These are phyloP conservation scores for Scaptomyza flava DNA, from an alignment of 2,888 invertebrate genomes.

Conservation along the genomic window DNA sequence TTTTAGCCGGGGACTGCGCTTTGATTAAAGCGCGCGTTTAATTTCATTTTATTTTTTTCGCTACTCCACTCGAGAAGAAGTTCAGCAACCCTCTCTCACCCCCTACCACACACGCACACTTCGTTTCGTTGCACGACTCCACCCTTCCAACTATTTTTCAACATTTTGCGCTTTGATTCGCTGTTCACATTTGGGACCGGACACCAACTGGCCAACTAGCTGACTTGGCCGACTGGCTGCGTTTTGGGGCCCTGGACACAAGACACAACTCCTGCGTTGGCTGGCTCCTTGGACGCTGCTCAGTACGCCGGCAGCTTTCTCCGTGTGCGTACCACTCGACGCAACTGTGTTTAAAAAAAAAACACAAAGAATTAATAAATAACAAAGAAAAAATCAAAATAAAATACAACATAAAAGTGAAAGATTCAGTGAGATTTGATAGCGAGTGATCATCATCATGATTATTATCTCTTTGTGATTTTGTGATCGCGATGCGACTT, in stretches of 20 bases:
- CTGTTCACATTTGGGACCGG: slow-evolving; percentile 69
- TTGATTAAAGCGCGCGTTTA: slow-evolving; percentile 81
- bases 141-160: slow-evolving; percentile 71
- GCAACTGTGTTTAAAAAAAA: slow-evolving; percentile 44
- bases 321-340: slow-evolving; percentile 75
- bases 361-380: slow-evolving; percentile 18
- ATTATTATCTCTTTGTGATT: slow-evolving; percentile 28
- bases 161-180: slow-evolving; percentile 73
- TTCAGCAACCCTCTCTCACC: slow-evolving; percentile 7
- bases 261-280: slow-evolving; percentile 53
- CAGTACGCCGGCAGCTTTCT: slow-evolving; percentile 81
- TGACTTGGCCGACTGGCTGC: slow-evolving; percentile 28
- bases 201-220: slow-evolving; percentile 24
- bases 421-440: slow-evolving; percentile 22
- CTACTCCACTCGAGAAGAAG: slow-evolving; percentile 59
- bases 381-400: slow-evolving; percentile 14
- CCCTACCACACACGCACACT: neutral
- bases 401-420: slow-evolving; percentile 25
- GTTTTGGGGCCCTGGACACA: slow-evolving; percentile 37
- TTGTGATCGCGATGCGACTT: slow-evolving; percentile 39
- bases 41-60: slow-evolving; percentile 81
- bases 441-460: slow-evolving; percentile 9
- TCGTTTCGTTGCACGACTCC: slow-evolving; percentile 49
- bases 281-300: slow-evolving; percentile 63
- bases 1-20: slow-evolving; percentile 45